Base-by-base conservation (phyloP, 2,888 invertebrate genomes). In the Bibio marci region DNA sequence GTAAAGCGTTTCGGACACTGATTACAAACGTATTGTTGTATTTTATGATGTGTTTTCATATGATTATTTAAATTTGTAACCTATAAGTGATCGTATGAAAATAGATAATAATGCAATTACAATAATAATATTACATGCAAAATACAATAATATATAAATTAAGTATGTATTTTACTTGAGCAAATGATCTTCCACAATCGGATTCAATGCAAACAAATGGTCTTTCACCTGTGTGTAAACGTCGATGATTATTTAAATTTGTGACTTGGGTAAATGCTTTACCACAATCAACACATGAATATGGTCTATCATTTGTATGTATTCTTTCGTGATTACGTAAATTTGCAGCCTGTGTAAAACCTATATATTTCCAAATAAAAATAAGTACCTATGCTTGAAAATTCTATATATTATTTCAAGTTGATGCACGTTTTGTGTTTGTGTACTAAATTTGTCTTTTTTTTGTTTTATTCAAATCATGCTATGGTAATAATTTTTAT, bases 31-130 rank as follows among this genome's bases (percentile, higher is more conserved):
- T 61, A 62, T 45, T 62, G 62, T 43, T 62, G 62, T 35, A 62
- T 59, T 50, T 62, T 62, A 41, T 62, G 62, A 46, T 62, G 62
- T 36, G 62, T 62, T 48, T 62, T 62, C 63, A 62, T 62, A 47
- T 62, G 62, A 47, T 62, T 62, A 46, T 62, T 62, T 11, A 62
- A 48, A 49, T 62, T 62, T 47, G 62, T 62, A 37, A 62, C 62
- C 59, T 59, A 26, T 4, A 42, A 47, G 25, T 11, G 22, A 19
- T 11, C 12, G 27, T 3, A 27, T 15, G 11, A 17, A 33, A 18
- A 33, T 33, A 4, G 18, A n/a, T n/a, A n/a, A n/a, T n/a, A n/a
- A n/a, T n/a, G n/a, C n/a, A n/a, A n/a, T n/a, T n/a, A n/a, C n/a
- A n/a, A n/a, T n/a, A n/a, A n/a, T n/a, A n/a, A n/a, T n/a, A n/a